A percentile compares a stretch with the other conserved stretches of the same genome.
phyloP scores from a whole-genome alignment of 1,140 invertebrate species.

The Pachypeltis micranthus region DNA sequence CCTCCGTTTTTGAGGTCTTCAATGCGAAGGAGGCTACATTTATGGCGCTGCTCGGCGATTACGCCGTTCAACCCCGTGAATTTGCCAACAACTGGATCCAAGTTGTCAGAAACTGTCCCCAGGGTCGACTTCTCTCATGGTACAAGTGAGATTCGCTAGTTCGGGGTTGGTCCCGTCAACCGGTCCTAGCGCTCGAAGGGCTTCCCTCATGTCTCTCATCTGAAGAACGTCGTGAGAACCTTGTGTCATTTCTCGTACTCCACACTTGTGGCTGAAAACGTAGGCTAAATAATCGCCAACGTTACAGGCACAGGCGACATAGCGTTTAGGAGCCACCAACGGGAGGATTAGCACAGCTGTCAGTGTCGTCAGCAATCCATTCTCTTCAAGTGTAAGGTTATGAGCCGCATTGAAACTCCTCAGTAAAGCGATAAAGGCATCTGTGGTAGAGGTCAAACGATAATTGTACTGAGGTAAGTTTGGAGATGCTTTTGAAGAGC shows the following conservation, averaged over 20 bases:
- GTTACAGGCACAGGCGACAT: constrained; percentile 78
- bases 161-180: constrained; percentile 82
- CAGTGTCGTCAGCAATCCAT: constrained; percentile 76
- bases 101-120: constrained; percentile 86
- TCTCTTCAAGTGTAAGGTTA: constrained; percentile 70
- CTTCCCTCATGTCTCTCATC: constrained; percentile 84
- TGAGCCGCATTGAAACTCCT: constrained; percentile 80
- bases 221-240: constrained; percentile 80
- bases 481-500: too few species aligned
- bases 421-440: constrained; percentile 67
- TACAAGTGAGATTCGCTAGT: constrained; percentile 79
- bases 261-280: constrained; percentile 66
- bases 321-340: constrained; percentile 40
- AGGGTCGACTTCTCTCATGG: constrained; percentile 68
- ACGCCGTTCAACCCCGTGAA: constrained; percentile 66
- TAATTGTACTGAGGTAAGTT: too few species aligned
- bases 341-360: constrained; percentile 67
- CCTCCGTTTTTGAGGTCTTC: constrained; percentile 64
- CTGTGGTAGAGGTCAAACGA: too few species aligned
- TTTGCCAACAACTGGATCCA: constrained; percentile 87
- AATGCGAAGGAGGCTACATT: constrained; percentile 63
- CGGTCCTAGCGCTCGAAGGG: constrained; percentile 76
- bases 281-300: constrained; percentile 84
- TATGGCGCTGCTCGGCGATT: constrained; percentile 67
- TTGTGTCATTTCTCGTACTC: constrained; percentile 58